Evolutionary conservation across 2,113 vertebrate genomes (phyloP).

Genomic region (Tichodroma muraria): DNA sequence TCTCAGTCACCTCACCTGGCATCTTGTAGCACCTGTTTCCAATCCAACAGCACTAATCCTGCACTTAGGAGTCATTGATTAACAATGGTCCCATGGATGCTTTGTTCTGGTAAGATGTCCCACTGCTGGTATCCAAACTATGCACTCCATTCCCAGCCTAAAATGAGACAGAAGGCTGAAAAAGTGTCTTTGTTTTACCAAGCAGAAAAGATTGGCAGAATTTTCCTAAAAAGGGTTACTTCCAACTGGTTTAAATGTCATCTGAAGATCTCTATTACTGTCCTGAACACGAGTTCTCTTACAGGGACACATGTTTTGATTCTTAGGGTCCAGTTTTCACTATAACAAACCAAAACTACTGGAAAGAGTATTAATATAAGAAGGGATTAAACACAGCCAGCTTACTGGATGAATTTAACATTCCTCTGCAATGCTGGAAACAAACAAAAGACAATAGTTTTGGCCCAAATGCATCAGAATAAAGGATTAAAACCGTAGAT

Average conservation of each 20-base stretch:
- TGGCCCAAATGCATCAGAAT: not conserved
- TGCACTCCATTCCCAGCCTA: conserved; percentile 29
- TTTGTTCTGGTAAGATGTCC: not conserved
- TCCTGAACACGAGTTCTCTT: not conserved
- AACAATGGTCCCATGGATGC: not conserved
- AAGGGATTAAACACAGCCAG: not conserved
- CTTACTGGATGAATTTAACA: not conserved
- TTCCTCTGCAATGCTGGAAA: not conserved
- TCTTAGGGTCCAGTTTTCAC: not conserved
- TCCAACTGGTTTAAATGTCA: not conserved
- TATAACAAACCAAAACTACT: not conserved
- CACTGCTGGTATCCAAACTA: not conserved
- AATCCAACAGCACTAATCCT: not conserved
- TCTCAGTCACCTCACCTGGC: conserved; percentile 42
- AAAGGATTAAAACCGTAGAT: not conserved
- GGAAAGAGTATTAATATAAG: not conserved
- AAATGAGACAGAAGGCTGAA: conserved; percentile 18
- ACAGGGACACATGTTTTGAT: not conserved
- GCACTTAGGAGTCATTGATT: conserved; percentile 3
- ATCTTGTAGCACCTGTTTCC: conserved; percentile 19
- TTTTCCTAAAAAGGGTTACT: not conserved
- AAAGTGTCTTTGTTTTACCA: not conserved
- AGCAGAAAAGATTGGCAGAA: not conserved
- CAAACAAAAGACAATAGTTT: not conserved
- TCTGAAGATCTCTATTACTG: not conserved